Conservation (phyloP, 2,797 vertebrate genomes). For the Florisuga fusca region DNA sequence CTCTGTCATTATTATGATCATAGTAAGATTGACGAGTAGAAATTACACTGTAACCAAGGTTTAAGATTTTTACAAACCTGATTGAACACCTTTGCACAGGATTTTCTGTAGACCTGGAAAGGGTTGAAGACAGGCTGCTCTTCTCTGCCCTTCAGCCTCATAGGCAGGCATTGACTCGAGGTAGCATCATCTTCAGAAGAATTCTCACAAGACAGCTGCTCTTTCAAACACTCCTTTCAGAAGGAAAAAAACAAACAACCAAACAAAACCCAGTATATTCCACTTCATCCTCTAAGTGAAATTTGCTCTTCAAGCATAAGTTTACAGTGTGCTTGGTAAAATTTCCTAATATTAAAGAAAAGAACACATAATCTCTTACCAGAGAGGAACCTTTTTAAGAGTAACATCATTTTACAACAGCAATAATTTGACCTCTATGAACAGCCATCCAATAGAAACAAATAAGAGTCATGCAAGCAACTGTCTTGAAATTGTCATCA, state of each 20-base stretch:
- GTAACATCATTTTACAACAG: neutral
- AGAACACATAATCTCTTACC: neutral
- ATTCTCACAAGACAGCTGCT: slow-evolving; percentile 76
- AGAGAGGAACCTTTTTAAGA: neutral
- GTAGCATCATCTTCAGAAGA: slow-evolving; percentile 53
- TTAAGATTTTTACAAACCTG: slow-evolving; percentile 84
- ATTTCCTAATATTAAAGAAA: neutral
- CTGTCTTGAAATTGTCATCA: neutral
- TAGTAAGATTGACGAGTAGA: neutral
- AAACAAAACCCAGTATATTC: neutral
- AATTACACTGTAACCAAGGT: neutral
- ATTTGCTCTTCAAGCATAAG: neutral
- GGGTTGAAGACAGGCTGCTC: slow-evolving; percentile 84
- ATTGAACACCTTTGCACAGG: slow-evolving; percentile 83
- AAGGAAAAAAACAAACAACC: neutral
- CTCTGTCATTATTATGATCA: neutral
- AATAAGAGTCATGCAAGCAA: neutral
- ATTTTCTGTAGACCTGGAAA: slow-evolving; percentile 82
- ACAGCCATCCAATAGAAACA: neutral
- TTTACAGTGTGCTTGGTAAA: neutral
- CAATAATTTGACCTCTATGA: neutral
- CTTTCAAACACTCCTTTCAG: slow-evolving; percentile 86
- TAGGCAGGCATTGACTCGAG: slow-evolving; percentile 68
- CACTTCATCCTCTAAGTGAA: neutral
- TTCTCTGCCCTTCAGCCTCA: slow-evolving; percentile 62